A percentile compares a stretch with the other conserved stretches of the same genome.
Evolutionary conservation across 2,797 vertebrate genomes (phyloP).

Genomic region (Argentina silus): DNA sequence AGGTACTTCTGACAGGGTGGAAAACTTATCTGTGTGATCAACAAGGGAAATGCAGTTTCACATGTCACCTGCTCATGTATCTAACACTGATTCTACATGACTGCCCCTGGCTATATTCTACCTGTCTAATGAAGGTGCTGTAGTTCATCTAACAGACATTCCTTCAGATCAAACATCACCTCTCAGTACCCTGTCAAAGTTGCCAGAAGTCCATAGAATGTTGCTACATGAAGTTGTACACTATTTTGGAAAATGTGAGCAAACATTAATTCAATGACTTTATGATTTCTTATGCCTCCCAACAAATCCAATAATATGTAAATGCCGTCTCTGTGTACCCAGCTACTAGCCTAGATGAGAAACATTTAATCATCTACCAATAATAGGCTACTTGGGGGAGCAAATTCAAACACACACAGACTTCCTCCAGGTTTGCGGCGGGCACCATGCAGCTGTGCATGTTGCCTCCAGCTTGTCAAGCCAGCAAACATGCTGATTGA

Average conservation of each 20-base stretch:
- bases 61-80: neutral
- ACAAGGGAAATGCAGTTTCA: neutral
- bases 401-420: no score
- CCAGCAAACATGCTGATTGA: constrained; percentile 45
- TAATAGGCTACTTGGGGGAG: no score
- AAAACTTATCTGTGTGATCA: constrained; percentile 7
- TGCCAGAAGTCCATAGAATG: neutral
- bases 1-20: constrained; percentile 40
- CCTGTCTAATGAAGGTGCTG: neutral
- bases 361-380: no score
- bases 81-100: neutral
- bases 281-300: no score
- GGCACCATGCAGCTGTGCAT: neutral
- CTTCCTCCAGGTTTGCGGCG: no score
- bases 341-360: no score
- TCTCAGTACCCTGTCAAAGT: neutral
- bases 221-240: no score
- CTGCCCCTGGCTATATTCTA: neutral
- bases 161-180: neutral
- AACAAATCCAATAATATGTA: no score
- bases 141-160: neutral
- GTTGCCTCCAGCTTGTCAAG: neutral
- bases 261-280: no score
- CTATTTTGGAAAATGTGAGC: no score
- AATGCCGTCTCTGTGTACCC: no score